A percentile compares a stretch with the other conserved stretches of the same genome.
Conservation (phyloP, 2,113 vertebrate genomes). For the Phocoena sinus region DNA sequence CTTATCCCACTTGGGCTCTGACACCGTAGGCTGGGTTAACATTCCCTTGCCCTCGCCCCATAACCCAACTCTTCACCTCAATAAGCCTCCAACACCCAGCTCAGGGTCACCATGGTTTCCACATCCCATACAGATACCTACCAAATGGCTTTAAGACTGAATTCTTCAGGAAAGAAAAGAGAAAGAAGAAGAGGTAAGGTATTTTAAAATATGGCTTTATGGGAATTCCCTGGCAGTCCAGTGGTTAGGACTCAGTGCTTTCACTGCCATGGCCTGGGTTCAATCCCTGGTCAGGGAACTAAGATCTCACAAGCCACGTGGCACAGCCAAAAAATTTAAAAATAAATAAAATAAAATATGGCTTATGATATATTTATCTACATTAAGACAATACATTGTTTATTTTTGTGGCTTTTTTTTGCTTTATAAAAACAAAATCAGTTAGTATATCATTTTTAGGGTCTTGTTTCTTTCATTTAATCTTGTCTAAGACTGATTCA, state of each 20-base stretch:
- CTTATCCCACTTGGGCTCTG: neutral
- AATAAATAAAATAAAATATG: neutral
- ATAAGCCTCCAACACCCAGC: neutral
- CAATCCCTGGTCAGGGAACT: neutral
- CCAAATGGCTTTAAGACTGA: neutral
- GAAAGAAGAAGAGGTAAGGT: neutral
- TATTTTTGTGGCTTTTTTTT: neutral
- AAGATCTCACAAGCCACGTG: neutral
- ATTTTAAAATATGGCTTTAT: neutral
- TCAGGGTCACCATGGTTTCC: neutral
- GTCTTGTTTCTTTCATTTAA: neutral
- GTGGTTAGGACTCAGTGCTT: neutral
- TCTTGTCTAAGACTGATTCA: neutral
- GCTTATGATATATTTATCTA: neutral
- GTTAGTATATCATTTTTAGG: neutral
- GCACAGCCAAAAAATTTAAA: neutral
- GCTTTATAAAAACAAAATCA: neutral
- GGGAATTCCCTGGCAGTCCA: neutral
- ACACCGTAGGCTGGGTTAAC: neutral
- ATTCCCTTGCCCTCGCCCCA: neutral
- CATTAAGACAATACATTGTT: neutral
- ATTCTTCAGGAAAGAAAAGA: neutral
- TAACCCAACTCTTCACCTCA: neutral
- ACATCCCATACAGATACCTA: neutral
- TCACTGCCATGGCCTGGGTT: neutral